Evolutionary conservation across 1,140 invertebrate species (phyloP).

Genomic region (Bombyx mandarina): DNA sequence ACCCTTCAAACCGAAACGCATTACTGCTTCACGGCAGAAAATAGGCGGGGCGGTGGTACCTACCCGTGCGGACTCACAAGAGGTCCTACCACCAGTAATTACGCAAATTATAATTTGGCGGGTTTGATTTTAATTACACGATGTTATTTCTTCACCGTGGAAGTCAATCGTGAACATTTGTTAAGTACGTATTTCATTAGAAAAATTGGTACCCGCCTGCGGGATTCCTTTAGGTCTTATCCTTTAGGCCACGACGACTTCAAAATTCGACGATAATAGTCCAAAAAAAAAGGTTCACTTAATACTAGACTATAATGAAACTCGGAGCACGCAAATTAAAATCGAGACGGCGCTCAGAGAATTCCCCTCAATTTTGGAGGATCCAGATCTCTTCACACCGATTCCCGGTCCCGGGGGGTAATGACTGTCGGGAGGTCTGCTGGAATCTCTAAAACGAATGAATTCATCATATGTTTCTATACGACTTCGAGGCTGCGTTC

Average conservation of each 20-base stretch:
- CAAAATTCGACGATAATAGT: background rate
- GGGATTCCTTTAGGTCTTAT: too few relatives aligned
- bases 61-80: too few relatives aligned
- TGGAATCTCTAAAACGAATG: slow-evolving; percentile 17
- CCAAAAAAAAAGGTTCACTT: background rate
- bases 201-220: too few relatives aligned
- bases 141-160: too few relatives aligned
- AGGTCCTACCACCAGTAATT: too few relatives aligned
- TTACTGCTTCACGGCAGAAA: too few relatives aligned
- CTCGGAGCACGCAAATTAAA: background rate
- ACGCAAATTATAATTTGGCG: too few relatives aligned
- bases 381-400: slow-evolving; percentile 2
- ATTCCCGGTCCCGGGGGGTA: slow-evolving; percentile 13
- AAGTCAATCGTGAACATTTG: too few relatives aligned
- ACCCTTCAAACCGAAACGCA: too few relatives aligned
- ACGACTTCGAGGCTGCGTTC: slow-evolving; percentile 10
- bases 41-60: too few relatives aligned
- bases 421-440: slow-evolving; percentile 22
- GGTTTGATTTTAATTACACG: too few relatives aligned
- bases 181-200: too few relatives aligned
- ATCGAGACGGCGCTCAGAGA: background rate
- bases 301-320: background rate
- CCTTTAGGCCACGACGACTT: background rate
- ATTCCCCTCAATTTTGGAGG: background rate
- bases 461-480: slow-evolving; percentile 24